Conservation (phyloP, 1,140 invertebrate genomes). For the Medauroidea extradentata region DNA sequence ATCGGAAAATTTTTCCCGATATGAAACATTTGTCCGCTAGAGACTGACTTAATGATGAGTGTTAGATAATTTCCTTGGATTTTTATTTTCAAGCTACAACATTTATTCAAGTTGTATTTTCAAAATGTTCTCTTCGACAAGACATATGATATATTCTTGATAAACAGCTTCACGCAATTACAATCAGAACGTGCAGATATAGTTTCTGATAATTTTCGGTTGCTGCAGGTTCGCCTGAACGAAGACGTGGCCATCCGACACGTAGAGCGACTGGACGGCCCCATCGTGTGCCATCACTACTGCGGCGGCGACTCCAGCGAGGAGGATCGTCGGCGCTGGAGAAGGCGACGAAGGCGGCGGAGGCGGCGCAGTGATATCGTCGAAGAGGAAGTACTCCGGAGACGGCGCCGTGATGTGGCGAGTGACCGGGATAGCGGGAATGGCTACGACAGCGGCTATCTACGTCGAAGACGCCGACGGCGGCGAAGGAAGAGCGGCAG, state of each 20-base stretch:
- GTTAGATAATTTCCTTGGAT: too few species aligned
- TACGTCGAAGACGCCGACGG: neutral
- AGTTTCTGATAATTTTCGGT: neutral
- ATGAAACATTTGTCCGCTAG: too few species aligned
- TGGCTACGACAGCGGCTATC: neutral
- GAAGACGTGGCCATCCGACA: constrained; percentile 21
- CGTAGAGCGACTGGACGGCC: constrained; percentile 17
- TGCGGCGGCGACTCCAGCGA: constrained; percentile 1
- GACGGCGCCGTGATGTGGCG: neutral
- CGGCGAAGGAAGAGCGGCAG: neutral
- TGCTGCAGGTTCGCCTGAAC: constrained; percentile 7
- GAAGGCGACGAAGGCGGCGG: constrained; percentile 1
- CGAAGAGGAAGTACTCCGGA: neutral
- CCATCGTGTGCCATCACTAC: constrained; percentile 4
- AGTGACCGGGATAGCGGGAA: neutral
- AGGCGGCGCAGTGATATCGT: neutral
- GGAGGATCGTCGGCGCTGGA: neutral
- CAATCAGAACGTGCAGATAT: too few species aligned
- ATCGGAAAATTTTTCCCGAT: too few species aligned
- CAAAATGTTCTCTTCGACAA: too few species aligned
- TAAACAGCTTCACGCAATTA: too few species aligned
- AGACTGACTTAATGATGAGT: too few species aligned
- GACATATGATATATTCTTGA: too few species aligned
- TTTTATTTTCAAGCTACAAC: too few species aligned
- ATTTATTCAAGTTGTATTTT: too few species aligned